Evolutionary conservation across 1,140 invertebrate species (phyloP), one percentile per base, ranked within the genome.

Genomic region (Pseudomyrmex dendroicus): DNA sequence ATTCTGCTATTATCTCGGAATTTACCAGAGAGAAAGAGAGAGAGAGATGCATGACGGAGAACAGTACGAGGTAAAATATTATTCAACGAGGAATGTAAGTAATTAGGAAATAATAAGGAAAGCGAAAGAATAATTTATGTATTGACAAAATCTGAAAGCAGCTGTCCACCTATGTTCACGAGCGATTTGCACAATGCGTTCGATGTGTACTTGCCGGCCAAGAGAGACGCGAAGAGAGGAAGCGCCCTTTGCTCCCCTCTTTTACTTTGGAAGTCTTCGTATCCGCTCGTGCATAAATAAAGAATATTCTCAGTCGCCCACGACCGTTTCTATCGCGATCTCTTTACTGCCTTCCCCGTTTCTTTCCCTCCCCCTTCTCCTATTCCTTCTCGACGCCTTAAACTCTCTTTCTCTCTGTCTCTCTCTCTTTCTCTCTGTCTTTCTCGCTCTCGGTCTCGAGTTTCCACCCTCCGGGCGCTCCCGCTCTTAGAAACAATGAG

Each of bases 221-320:
- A 76, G 46, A 46, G 48, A 48, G 73, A 59, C 2, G 54, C 54
- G 66, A 9, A 12, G 35, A 35, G 25, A 66, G 73, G 17, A 15
- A 46, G 35, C 50, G 35, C 73, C 61, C 72, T 77, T 83, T 77
- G 78, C 82, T 61, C 76, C 73, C 35, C 35, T 35, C 82, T 76
- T 82, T 88, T 86, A 64, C 73, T 82, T 76, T 70, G 46, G 73
- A 89, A 90, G 85, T 82, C 82, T 84, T 78, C 59, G 72, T 83
- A 87, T 83, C 84, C 85, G 73, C 82, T 86, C 83, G 78, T 91
- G 90, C 91, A 91, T 91, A 91, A 91, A 89, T 91, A 90, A 91
- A 88, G 73, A 83, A 89, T 86, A 86, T 87, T 76, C 82, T 59
- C 46, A 22, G 52, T 20, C 61, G 57, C 57, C 74, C 74, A 68